phyloP scores from a whole-genome alignment of 2,797 vertebrate species.

The Diplodus sargus region DNA sequence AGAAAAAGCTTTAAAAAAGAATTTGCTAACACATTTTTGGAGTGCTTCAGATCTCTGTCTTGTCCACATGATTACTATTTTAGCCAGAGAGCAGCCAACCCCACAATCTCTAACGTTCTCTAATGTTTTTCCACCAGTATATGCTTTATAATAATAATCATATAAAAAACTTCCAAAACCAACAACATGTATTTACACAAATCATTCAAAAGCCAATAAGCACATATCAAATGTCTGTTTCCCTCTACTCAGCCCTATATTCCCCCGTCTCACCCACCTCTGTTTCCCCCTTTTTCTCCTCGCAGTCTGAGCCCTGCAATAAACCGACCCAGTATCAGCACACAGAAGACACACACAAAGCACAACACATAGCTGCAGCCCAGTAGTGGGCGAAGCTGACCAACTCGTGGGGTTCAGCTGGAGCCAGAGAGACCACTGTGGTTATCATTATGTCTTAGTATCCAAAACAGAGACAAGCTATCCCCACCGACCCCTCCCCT shows the following conservation, averaged over 20 bases:
- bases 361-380: constrained; percentile 39
- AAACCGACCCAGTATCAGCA: constrained; percentile 23
- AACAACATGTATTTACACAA: constrained; percentile 62
- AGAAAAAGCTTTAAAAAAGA: constrained; percentile 3
- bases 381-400: constrained; percentile 57
- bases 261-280: constrained; percentile 7
- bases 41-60: constrained; percentile 24
- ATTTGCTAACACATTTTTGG: constrained; percentile 43
- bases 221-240: constrained; percentile 57
- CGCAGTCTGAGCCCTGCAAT: constrained; percentile 31
- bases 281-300: constrained; percentile 4
- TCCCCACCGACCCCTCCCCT: constrained; percentile 12
- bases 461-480: constrained; percentile 71
- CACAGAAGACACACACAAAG: constrained; percentile 27
- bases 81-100: constrained; percentile 35
- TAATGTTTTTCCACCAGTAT: constrained; percentile 58
- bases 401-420: constrained; percentile 55
- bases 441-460: constrained; percentile 68
- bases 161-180: constrained; percentile 46
- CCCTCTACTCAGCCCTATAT: constrained; percentile 49
- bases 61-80: constrained; percentile 55
- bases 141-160: constrained; percentile 53
- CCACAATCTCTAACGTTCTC: constrained; percentile 58
- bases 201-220: constrained; percentile 53
- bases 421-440: constrained; percentile 72